phyloP scores from a whole-genome alignment of 2,797 vertebrate genomes.

The Darevskia nairensis region DNA sequence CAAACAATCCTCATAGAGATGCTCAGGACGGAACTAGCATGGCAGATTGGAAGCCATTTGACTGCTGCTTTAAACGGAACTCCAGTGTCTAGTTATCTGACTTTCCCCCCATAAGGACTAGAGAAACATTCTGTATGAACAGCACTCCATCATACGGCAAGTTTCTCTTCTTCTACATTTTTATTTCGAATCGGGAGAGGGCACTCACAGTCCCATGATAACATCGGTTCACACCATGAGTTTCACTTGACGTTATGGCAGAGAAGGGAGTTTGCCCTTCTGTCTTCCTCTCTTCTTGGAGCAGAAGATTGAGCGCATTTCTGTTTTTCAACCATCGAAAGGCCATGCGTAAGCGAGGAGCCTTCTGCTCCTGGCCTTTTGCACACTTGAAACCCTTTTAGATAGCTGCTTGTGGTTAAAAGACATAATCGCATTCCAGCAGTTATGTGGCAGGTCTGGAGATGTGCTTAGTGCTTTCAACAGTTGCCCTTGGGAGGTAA shows the following conservation, averaged over 20 bases:
- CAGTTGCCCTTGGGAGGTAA: conserved; percentile 1
- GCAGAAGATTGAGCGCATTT: neutral
- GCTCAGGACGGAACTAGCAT: neutral
- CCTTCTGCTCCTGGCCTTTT: neutral
- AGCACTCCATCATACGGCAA: neutral
- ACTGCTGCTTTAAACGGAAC: neutral
- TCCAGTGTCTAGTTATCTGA: neutral
- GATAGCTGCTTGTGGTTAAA: conserved; percentile 13
- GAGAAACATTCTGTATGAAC: neutral
- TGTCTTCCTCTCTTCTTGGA: neutral
- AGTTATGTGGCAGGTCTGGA: neutral
- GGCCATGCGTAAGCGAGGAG: neutral
- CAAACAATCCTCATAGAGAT: neutral
- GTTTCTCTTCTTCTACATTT: neutral
- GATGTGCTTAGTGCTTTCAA: neutral
- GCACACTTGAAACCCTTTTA: conserved; percentile 30
- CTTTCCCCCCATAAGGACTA: neutral
- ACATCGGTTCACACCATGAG: neutral
- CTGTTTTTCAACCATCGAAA: neutral
- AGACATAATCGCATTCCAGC: neutral
- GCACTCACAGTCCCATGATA: neutral
- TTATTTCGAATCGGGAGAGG: no score
- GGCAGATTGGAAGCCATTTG: neutral
- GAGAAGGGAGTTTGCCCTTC: neutral
- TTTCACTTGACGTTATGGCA: neutral